A percentile compares a stretch with the other conserved stretches of the same genome.
phyloP scores from a whole-genome alignment of 2,888 invertebrate species.

The Tuta absoluta region DNA sequence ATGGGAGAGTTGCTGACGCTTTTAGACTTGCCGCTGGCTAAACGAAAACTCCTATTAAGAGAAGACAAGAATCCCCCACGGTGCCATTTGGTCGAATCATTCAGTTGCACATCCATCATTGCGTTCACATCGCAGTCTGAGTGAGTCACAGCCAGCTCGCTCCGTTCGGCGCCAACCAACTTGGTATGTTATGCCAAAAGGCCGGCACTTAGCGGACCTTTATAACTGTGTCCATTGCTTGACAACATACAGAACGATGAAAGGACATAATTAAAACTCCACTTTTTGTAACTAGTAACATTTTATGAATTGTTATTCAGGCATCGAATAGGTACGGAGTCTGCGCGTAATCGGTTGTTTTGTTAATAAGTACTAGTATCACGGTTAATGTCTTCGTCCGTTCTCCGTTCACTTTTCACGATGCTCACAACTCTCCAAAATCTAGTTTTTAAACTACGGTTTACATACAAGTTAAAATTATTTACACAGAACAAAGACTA shows the following conservation, averaged over 20 bases:
- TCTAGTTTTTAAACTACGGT: neutral
- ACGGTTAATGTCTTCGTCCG: neutral
- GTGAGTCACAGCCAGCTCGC: constrained; percentile 37
- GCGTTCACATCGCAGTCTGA: constrained; percentile 41
- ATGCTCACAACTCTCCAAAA: neutral
- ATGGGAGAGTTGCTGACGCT: constrained; percentile 54
- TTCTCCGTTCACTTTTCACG: constrained; percentile 3
- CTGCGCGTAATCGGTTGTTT: constrained; percentile 2
- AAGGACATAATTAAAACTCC: constrained; percentile 34
- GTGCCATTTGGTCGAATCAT: constrained; percentile 71
- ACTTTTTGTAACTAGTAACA: neutral
- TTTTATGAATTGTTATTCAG: neutral
- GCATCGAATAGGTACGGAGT: neutral
- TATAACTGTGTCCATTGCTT: constrained; percentile 41
- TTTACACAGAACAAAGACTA: constrained; percentile 56
- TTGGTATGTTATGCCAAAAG: constrained; percentile 54
- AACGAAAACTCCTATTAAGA: constrained; percentile 74
- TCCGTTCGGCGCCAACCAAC: constrained; percentile 54
- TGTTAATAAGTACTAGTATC: neutral
- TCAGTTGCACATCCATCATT: constrained; percentile 71
- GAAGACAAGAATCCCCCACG: constrained; percentile 74
- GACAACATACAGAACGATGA: constrained; percentile 41
- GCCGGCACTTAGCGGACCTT: constrained; percentile 54
- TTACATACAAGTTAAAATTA: neutral
- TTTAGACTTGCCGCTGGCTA: constrained; percentile 61